Conservation (phyloP, 2,888 invertebrate species). For the Dasysyrphus tricinctus region DNA sequence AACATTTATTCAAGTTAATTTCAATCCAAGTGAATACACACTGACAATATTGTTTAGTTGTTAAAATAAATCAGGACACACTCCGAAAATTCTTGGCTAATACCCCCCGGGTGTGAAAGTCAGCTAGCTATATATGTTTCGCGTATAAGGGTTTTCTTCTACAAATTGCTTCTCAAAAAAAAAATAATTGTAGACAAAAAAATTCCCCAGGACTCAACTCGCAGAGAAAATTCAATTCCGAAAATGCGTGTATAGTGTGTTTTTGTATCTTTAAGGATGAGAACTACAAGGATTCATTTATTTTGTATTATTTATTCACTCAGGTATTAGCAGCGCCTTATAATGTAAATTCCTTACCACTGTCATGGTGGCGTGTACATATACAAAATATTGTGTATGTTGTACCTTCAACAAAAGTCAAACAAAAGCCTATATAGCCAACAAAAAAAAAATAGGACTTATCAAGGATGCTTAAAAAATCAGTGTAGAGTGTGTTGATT, state of each 20-base stretch:
- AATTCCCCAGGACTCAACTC: neutral
- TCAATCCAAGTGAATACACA: conserved; percentile 75
- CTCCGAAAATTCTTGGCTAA: conserved; percentile 71
- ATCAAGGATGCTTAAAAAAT: conserved; percentile 67
- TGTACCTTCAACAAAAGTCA: conserved; percentile 61
- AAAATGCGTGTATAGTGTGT: conserved; percentile 3
- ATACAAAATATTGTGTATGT: conserved; percentile 5
- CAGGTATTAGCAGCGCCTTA: conserved; percentile 65
- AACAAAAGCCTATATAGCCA: conserved; percentile 59
- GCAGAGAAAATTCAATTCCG: conserved; percentile 47
- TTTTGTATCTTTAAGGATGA: conserved; percentile 19
- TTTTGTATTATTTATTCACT: conserved; percentile 56
- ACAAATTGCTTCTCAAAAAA: conserved; percentile 65
- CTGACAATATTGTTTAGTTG: conserved; percentile 76
- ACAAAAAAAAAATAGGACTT: conserved; percentile 24
- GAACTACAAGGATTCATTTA: conserved; percentile 40
- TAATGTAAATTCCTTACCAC: conserved; percentile 62
- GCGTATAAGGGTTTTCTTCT: conserved; percentile 47
- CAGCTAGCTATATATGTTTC: conserved; percentile 20
- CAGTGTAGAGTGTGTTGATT: conserved; percentile 70
- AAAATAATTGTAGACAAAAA: too few species aligned
- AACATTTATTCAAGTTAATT: conserved; percentile 71
- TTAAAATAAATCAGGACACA: conserved; percentile 75
- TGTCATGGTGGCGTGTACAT: neutral
- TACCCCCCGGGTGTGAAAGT: conserved; percentile 76